Conservation (phyloP, 2,113 vertebrate species). For the Epinephelus fuscoguttatus region DNA sequence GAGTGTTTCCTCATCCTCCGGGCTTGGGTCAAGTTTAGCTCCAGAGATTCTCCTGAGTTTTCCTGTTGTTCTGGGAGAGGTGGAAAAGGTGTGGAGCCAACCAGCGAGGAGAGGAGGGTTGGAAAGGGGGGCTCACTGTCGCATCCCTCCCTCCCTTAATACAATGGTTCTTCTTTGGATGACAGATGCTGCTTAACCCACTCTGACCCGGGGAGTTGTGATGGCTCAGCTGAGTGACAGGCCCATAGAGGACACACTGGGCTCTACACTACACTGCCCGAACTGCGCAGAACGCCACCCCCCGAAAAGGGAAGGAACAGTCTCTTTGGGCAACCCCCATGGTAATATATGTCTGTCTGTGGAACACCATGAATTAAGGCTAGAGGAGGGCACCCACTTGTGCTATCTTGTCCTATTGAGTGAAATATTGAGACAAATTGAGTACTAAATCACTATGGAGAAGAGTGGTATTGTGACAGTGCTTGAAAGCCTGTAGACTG, state of each 20-base stretch:
- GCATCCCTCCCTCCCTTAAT: constrained; percentile 58
- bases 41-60: constrained; percentile 74
- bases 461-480: constrained; percentile 69
- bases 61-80: constrained; percentile 79
- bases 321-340: constrained; percentile 65
- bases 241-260: constrained; percentile 63
- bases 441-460: constrained; percentile 76
- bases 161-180: constrained; percentile 80
- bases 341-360: constrained; percentile 67
- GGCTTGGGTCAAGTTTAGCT: constrained; percentile 73
- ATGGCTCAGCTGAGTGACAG: constrained; percentile 79
- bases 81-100: constrained; percentile 62
- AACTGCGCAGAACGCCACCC: constrained; percentile 56
- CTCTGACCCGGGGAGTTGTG: constrained; percentile 73
- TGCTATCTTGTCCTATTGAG: constrained; percentile 75
- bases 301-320: constrained; percentile 65
- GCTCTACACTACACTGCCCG: constrained; percentile 40
- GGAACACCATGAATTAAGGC: constrained; percentile 71
- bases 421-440: constrained; percentile 80
- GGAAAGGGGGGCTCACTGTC: constrained; percentile 12
- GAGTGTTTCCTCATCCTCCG: constrained; percentile 78
- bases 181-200: constrained; percentile 86
- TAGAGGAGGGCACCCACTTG: constrained; percentile 64
- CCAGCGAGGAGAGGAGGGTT: not conserved
- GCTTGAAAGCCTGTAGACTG: constrained; percentile 67